phyloP scores from a whole-genome alignment of 2,113 vertebrate species.

The Rana temporaria region DNA sequence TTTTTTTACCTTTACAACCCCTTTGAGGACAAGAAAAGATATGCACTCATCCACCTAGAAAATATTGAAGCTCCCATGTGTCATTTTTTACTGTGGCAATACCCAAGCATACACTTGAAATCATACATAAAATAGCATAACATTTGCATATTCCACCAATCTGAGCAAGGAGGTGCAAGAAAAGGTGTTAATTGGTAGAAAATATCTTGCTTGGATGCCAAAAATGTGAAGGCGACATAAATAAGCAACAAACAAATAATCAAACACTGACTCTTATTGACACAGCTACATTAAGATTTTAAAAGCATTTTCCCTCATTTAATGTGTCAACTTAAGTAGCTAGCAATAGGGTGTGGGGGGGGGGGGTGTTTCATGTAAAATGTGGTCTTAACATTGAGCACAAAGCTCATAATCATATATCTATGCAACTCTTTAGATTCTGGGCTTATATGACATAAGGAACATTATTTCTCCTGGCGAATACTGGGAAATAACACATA shows the following conservation, averaged over 20 bases:
- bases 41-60: too few relatives aligned
- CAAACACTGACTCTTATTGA: slow-evolving; percentile 37
- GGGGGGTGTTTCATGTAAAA: slow-evolving; percentile 7
- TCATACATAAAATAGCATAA: background rate
- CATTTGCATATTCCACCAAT: slow-evolving; percentile 31
- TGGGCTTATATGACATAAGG: background rate
- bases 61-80: too few relatives aligned
- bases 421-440: background rate
- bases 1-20: too few relatives aligned
- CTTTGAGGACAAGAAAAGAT: too few relatives aligned
- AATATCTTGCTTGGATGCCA: slow-evolving; percentile 47
- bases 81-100: background rate
- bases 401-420: background rate
- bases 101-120: background rate
- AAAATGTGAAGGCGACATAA: slow-evolving; percentile 45
- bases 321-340: slow-evolving; percentile 34
- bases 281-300: slow-evolving; percentile 44
- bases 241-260: slow-evolving; percentile 54
- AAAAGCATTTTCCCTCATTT: slow-evolving; percentile 43
- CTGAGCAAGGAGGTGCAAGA: slow-evolving; percentile 13
- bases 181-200: slow-evolving; percentile 53
- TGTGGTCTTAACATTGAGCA: background rate
- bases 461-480: too few relatives aligned
- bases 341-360: slow-evolving; percentile 8
- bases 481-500: too few relatives aligned